Base-by-base conservation (phyloP, 2,797 vertebrate genomes). In the Telmatherina bonti region DNA sequence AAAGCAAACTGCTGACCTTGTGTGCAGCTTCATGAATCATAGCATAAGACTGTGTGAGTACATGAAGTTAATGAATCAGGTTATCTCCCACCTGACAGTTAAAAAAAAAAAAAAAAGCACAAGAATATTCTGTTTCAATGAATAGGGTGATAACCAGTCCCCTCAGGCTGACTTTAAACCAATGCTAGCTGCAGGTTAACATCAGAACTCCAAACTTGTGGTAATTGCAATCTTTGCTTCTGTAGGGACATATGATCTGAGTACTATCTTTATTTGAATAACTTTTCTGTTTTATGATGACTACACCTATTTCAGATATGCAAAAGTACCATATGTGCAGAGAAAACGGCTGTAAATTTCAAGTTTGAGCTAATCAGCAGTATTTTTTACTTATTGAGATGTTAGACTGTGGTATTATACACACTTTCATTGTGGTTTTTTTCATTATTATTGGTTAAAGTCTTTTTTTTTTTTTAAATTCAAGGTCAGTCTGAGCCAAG, bases 301-400 rank as follows among this genome's bases (percentile, higher is more conserved):
- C 26, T 58, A 73, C 47, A 64, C 60, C 70, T 81, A 76, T 38
- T 77, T 72, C 70, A 73, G 54, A 67, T 62, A 66, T 58, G 62
- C 33, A 38, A 22, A 5, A 38, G 30, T 45, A 57, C 5, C 31
- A 68, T 65, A 24, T 18, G 8, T 55, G 64, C 60, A n/a, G 61
- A 31, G 35, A 61, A 80, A 79, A 66, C 73, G 58, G 33, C 45
- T n/a, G 13, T 31, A 41, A 33, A n/a, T 18, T n/a, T 22, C 10
- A 35, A 15, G 24, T 64, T 60, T 9, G 24, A 29, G 51, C 16
- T 16, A 24, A 12, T 29, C 26, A 54, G 49, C 1, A 54, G 59
- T 38, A 67, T 59, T 36, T 51, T 66, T 2, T 18, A 33, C 41
- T 10, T 22, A 10, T 29, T 41, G 27, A 52, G 31, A 61, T 52